Percentiles rank a stretch among this genome's conserved stretches.
These are phyloP conservation scores for Lasioglossum leucozonium DNA, from an alignment of 2,888 invertebrate species.

Conservation along the genomic window DNA sequence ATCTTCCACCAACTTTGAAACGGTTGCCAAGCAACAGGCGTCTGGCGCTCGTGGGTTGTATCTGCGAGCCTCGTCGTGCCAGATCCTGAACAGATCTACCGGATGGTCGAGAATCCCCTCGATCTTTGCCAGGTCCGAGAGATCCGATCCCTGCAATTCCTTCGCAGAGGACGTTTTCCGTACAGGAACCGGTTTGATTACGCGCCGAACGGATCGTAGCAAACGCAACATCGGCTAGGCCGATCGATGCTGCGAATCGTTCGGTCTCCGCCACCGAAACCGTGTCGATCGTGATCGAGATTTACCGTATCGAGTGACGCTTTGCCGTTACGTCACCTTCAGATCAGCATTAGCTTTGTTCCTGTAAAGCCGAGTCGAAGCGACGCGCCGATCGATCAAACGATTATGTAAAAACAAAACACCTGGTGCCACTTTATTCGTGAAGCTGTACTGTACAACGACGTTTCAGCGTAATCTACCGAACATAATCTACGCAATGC, in stretches of 20 bases:
- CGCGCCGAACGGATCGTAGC: conserved; percentile 11
- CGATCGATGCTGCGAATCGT: background rate
- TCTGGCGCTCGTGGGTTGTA: conserved; percentile 69
- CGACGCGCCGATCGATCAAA: background rate
- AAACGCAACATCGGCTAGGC: conserved; percentile 11
- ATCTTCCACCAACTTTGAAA: conserved; percentile 59
- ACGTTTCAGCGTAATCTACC: background rate
- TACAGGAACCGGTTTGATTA: conserved; percentile 23
- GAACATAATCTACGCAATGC: background rate
- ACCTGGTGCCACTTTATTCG: conserved; percentile 5
- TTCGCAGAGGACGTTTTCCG: conserved; percentile 33
- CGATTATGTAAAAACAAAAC: background rate
- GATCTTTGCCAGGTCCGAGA: conserved; percentile 82
- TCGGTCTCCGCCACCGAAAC: background rate
- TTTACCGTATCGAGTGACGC: background rate
- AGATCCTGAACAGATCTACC: conserved; percentile 84
- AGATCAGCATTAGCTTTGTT: background rate
- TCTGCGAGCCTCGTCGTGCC: conserved; percentile 82
- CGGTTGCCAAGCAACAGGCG: conserved; percentile 62
- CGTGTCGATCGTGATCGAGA: background rate
- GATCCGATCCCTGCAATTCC: conserved; percentile 12
- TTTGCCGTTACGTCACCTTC: background rate
- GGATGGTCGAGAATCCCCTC: conserved; percentile 82
- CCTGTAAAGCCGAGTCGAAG: background rate
- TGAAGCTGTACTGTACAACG: conserved; percentile 5